phyloP scores from a whole-genome alignment of 1,140 invertebrate genomes.

The Drosophila truncata region DNA sequence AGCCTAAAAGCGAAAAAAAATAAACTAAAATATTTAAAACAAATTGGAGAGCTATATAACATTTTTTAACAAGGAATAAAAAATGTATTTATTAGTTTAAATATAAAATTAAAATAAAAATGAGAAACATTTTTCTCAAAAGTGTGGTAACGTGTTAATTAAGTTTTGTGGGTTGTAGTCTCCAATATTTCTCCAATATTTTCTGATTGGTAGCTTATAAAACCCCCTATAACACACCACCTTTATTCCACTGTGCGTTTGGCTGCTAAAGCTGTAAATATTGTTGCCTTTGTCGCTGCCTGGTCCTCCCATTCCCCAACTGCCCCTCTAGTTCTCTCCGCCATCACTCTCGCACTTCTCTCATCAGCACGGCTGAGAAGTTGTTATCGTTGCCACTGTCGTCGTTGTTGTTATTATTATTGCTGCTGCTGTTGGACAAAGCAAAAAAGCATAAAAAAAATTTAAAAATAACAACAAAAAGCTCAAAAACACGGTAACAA shows the following conservation, averaged over 20 bases:
- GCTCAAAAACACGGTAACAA: slow-evolving; percentile 74
- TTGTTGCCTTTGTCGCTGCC: slow-evolving; percentile 68
- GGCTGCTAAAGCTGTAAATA: slow-evolving; percentile 77
- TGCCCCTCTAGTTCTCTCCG: slow-evolving; percentile 8
- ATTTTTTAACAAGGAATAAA: neutral
- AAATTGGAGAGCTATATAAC: neutral
- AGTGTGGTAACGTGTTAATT: neutral
- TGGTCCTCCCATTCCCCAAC: slow-evolving; percentile 34
- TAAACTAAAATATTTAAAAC: neutral
- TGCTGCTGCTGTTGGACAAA: slow-evolving; percentile 52
- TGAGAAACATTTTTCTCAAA: neutral
- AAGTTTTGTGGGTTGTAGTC: too few species aligned
- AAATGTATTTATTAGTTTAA: neutral
- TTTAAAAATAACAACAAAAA: slow-evolving; percentile 55
- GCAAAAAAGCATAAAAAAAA: slow-evolving; percentile 55
- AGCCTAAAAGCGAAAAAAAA: neutral
- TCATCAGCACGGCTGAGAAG: slow-evolving; percentile 67
- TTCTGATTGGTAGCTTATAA: neutral
- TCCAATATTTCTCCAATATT: neutral
- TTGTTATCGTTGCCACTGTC: slow-evolving; percentile 76
- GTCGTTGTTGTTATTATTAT: slow-evolving; percentile 34
- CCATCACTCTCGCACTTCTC: slow-evolving; percentile 26
- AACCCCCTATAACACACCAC: neutral
- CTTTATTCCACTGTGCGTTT: slow-evolving; percentile 61
- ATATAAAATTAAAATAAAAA: too few species aligned